Evolutionary conservation across 2,888 invertebrate genomes (phyloP), one percentile per base, ranked within the genome.

Genomic region (Mimumesa dahlbomi): DNA sequence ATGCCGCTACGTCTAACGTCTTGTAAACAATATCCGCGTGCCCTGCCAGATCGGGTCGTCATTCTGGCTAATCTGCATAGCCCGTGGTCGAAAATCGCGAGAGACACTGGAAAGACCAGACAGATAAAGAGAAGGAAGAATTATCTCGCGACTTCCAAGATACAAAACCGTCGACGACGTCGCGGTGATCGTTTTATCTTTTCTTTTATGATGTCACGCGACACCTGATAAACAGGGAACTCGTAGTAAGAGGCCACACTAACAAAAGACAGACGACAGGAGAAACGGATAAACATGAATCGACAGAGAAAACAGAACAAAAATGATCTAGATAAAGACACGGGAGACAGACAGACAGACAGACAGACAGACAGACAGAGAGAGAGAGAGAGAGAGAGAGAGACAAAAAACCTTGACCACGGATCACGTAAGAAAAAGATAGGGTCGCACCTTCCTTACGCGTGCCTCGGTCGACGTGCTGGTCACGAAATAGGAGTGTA

Each of bases 401-500:
- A 53, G 52, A 63, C 49, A 64, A 25, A 53, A 50, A 72, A 76
- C 49, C 61, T 66, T 45, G 69, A 64, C 45, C 59, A 61, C 43
- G 46, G 49, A 69, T 58, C 53, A 67, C 52, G 54, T 31, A 40
- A 64, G 66, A 74, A 48, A 65, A 59, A 77, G 66, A 77, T 53
- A 66, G n/a, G n/a, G 70, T 81, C 84, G 84, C 87, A 96, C 97
- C 95, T 96, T 97, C 85, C 95, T 93, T 90, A 93, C 93, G 83
- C 96, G 93, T 77, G 95, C 94, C 90, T 95, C 95, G 81, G 92
- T 92, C 72, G 95, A 94, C 59, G 95, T 93, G 89, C 95, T 94
- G 75, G 96, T 93, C 63, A 96, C 94, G 90, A 97, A 97, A 90
- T 94, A 95, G 75, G 95, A 94, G 91, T 97, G 95, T 83, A 97